Conservation (phyloP, 2,888 invertebrate genomes). For the Drosophila niveifrons region DNA sequence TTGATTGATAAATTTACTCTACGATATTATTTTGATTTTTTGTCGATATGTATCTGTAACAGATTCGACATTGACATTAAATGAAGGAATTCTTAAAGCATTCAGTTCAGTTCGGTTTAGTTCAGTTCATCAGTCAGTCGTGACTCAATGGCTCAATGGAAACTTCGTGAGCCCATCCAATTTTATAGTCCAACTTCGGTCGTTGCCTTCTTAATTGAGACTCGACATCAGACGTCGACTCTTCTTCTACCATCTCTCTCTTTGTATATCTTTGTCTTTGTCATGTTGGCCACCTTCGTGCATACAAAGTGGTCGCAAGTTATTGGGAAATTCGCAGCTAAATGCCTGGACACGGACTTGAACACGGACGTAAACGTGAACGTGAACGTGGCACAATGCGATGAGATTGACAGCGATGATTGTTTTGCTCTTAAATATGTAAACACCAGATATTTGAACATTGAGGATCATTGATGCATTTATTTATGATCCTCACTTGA, state of each 20-base stretch:
- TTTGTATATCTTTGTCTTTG: neutral
- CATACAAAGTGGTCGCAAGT: conserved; percentile 52
- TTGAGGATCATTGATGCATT: neutral
- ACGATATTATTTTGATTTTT: too few relatives aligned
- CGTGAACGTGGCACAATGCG: conserved; percentile 39
- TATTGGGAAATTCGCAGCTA: conserved; percentile 50
- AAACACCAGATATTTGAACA: neutral
- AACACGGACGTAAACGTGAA: conserved; percentile 2
- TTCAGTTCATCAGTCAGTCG: conserved; percentile 41
- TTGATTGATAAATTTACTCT: too few relatives aligned
- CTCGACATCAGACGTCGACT: conserved; percentile 12
- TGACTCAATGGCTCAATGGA: conserved; percentile 39
- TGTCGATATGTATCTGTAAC: neutral
- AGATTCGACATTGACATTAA: conserved; percentile 40
- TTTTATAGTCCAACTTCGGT: conserved; percentile 57
- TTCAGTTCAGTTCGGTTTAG: neutral
- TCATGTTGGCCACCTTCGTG: conserved; percentile 32
- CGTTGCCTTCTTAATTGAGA: conserved; percentile 58
- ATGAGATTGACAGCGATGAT: conserved; percentile 16
- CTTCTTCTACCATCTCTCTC: neutral
- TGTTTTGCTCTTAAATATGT: conserved; percentile 18
- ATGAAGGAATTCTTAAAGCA: conserved; percentile 38
- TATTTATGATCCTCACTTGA: neutral
- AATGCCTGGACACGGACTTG: conserved; percentile 20
- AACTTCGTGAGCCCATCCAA: conserved; percentile 56